Base-by-base conservation (phyloP, 1,140 invertebrate genomes). In the Babylonia areolata region DNA sequence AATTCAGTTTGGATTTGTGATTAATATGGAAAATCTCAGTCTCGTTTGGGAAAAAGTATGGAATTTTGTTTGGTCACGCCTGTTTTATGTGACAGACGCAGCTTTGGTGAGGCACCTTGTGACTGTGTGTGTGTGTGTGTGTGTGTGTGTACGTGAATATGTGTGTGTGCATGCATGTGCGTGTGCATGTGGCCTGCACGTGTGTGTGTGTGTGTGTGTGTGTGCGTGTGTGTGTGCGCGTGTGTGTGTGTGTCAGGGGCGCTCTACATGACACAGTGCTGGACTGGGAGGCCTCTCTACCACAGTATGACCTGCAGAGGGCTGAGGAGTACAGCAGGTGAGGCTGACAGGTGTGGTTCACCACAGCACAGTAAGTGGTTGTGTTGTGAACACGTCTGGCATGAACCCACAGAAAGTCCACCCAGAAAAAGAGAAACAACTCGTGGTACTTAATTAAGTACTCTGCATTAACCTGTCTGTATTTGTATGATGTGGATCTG, bases 281-380 rank as follows among this genome's bases (percentile, higher is more conserved):
- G n/a, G 99, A 99, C 95, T 99, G 99, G 99, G 99, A 99, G 93
- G 97, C 98, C 93, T 97, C 97, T 94, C 95, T 99, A 86, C 99
- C 99, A 31, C 96, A 98, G 89, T 96, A 96, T 92, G 99, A 99
- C 93, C 95, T 99, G 31, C 95, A 97, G 77, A 95, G 97, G 94
- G 97, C 98, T 33, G 96, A 98, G 89, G 96, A 97, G 94, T 96
- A 99, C 95, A 97, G 98, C 75, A 97, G 96, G 97, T 98, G 95
- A 94, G 84, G 88, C 58, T 20, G 0, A 64, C 23, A 23, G 17
- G 23, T 64, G 20, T 6, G 15, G 15, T 64, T 64, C 20, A n/a
- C n/a, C n/a, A n/a, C n/a, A n/a, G n/a, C n/a, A n/a, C n/a, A n/a
- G n/a, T n/a, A n/a, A n/a, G n/a, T n/a, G n/a, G n/a, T n/a, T n/a